Conservation (phyloP, 2,113 vertebrate species). For the Heterocephalus glaber region DNA sequence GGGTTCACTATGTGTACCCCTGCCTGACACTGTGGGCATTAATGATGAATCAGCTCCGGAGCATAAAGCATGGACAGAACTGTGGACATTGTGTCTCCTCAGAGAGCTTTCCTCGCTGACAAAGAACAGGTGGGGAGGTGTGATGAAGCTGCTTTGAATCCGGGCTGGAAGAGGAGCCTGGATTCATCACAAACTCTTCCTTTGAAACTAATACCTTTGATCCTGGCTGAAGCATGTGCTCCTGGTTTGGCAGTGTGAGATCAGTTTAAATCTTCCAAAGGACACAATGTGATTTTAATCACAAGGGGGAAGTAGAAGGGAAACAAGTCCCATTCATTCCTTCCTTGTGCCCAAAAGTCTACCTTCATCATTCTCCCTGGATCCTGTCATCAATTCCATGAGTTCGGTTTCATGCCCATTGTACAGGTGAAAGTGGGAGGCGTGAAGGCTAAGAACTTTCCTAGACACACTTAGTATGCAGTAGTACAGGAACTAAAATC, state of each 20-base stretch:
- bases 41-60: not conserved
- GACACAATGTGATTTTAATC: not conserved
- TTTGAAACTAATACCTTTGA: not conserved
- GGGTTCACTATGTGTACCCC: not conserved
- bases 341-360: not conserved
- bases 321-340: not conserved
- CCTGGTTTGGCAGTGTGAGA: not conserved
- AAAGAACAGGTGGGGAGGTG: not conserved
- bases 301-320: not conserved
- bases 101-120: not conserved
- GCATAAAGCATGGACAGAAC: not conserved
- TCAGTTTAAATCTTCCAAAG: slow-evolving; percentile 4
- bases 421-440: not conserved
- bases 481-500: not conserved
- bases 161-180: not conserved
- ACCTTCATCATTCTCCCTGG: not conserved
- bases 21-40: not conserved
- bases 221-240: not conserved
- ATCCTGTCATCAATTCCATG: not conserved
- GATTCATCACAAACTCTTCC: not conserved
- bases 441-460: not conserved
- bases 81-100: not conserved
- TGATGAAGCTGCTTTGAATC: not conserved
- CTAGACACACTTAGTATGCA: not conserved
- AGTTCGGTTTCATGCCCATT: not conserved